Conservation (phyloP, 2,797 vertebrate species). For the Siniperca undulata region DNA sequence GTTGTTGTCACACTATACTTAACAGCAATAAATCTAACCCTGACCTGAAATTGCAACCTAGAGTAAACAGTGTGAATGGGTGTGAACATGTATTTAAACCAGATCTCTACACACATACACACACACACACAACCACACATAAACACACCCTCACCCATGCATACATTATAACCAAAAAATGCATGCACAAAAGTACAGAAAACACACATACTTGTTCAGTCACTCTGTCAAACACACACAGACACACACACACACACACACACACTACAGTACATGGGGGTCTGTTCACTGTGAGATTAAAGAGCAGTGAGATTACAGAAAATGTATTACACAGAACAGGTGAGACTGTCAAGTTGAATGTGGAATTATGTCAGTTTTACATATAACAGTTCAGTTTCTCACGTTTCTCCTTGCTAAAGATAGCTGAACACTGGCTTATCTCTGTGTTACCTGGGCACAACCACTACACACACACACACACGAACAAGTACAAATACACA, state of each 20-base stretch:
- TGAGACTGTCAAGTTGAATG: constrained; percentile 38
- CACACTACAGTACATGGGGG: background rate
- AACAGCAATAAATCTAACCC: constrained; percentile 80
- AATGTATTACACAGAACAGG: constrained; percentile 37
- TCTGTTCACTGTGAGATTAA: constrained; percentile 33
- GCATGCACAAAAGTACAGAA: constrained; percentile 1
- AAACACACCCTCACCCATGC: constrained; percentile 34
- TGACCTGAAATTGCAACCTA: constrained; percentile 70
- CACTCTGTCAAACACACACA: constrained; percentile 26
- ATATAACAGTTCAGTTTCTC: constrained; percentile 28
- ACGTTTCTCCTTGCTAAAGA: constrained; percentile 20
- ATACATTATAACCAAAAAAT: background rate
- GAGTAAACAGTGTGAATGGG: constrained; percentile 76
- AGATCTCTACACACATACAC: constrained; percentile 44
- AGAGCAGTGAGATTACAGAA: constrained; percentile 28
- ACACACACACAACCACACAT: constrained; percentile 41
- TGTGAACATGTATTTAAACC: constrained; percentile 75
- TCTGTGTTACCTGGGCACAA: constrained; percentile 18
- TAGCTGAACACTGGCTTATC: constrained; percentile 8
- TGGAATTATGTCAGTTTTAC: constrained; percentile 50
- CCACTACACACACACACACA: background rate
- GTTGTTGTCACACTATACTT: constrained; percentile 81
- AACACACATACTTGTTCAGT: background rate
- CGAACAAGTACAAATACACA: background rate
- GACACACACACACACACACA: constrained; percentile 8